Conservation (phyloP, 2,113 vertebrate species). For the Indicator indicator region DNA sequence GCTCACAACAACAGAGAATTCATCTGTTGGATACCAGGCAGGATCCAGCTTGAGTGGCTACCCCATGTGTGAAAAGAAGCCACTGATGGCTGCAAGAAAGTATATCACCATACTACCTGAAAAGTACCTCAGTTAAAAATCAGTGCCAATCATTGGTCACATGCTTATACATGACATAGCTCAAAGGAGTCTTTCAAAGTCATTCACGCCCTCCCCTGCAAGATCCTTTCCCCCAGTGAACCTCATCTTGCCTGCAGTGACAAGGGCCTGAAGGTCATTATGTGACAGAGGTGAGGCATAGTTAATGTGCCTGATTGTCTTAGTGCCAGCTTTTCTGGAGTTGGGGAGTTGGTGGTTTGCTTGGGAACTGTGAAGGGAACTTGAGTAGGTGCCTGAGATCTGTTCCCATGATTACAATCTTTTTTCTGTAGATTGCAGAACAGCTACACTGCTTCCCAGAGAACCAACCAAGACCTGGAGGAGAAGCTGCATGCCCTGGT, state of each 20-base stretch:
- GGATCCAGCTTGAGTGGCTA: background rate
- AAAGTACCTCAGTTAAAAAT: background rate
- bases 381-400: background rate
- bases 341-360: background rate
- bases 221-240: background rate
- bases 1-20: background rate
- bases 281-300: background rate
- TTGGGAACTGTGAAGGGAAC: background rate
- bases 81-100: background rate
- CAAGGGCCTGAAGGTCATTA: background rate
- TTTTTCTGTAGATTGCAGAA: conserved; percentile 88
- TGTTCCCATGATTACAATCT: background rate
- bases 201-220: background rate
- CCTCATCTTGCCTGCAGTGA: background rate
- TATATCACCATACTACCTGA: background rate
- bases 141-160: background rate
- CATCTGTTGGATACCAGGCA: background rate
- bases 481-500: conserved; percentile 97
- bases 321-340: background rate
- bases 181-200: background rate
- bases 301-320: background rate
- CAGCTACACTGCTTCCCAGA: conserved; percentile 96
- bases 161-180: background rate
- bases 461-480: conserved; percentile 96
- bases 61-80: background rate